Evolutionary conservation across 2,797 vertebrate species (phyloP).

Genomic region (Chiroxiphia lanceolata): DNA sequence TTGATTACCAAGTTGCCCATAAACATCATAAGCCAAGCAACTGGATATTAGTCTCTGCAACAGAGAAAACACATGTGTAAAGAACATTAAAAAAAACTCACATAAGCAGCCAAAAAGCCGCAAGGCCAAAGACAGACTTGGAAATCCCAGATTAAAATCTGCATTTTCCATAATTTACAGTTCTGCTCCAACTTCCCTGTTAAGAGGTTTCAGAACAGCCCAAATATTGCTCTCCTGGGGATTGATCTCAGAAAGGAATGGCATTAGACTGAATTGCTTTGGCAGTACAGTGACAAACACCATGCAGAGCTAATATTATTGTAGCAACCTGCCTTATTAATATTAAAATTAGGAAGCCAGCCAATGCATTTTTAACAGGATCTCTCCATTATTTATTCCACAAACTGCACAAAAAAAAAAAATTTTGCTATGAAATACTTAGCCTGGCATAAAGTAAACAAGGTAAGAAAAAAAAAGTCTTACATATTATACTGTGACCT

Average conservation of each 20-base stretch:
- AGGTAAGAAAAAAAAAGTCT: background rate
- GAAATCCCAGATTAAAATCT: slow-evolving; percentile 29
- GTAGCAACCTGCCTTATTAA: slow-evolving; percentile 56
- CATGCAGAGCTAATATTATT: slow-evolving; percentile 60
- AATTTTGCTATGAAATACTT: slow-evolving; percentile 45
- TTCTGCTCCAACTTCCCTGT: background rate
- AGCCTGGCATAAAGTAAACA: slow-evolving; percentile 40
- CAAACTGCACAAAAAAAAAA: slow-evolving; percentile 36
- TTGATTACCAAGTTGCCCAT: background rate
- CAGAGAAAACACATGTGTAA: background rate
- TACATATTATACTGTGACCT: slow-evolving; percentile 37
- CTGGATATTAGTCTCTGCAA: background rate
- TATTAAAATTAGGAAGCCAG: slow-evolving; percentile 61
- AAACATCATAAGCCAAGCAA: background rate
- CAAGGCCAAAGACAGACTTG: background rate
- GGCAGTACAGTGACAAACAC: slow-evolving; percentile 52
- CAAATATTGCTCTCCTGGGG: slow-evolving; percentile 2
- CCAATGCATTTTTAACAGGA: slow-evolving; percentile 55
- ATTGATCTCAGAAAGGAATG: slow-evolving; percentile 25
- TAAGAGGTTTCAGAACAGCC: background rate
- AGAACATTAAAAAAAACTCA: background rate
- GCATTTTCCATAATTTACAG: background rate
- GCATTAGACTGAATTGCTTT: slow-evolving; percentile 18
- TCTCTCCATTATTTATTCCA: slow-evolving; percentile 59
- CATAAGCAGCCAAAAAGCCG: background rate